A percentile compares a stretch with the other conserved stretches of the same genome.
These are phyloP conservation scores for Catharus fuscescens DNA, from an alignment of 2,113 vertebrate species.

Conservation along the genomic window DNA sequence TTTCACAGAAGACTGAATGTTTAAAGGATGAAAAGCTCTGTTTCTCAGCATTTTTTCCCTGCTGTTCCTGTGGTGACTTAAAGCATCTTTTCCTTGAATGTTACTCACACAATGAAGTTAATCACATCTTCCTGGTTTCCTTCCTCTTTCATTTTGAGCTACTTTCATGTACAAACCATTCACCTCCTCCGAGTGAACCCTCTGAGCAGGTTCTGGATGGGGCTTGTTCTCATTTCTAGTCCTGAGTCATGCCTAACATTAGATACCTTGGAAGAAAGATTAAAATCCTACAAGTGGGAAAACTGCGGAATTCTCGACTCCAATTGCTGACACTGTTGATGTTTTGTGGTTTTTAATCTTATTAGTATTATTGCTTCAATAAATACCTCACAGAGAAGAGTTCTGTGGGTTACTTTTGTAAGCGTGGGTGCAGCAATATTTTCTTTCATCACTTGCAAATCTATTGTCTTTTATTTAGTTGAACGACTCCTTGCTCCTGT, in stretches of 20 bases:
- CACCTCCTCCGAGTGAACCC: neutral
- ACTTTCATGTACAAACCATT: neutral
- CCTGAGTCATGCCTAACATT: neutral
- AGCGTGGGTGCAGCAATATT: neutral
- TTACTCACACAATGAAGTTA: neutral
- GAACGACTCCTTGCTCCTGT: constrained; percentile 3
- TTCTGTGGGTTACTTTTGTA: neutral
- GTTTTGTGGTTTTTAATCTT: constrained; percentile 32
- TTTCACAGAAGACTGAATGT: neutral
- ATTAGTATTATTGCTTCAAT: constrained; percentile 18
- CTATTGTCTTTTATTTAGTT: constrained; percentile 41
- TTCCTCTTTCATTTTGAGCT: constrained; percentile 3
- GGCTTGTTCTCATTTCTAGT: neutral
- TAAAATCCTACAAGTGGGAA: neutral
- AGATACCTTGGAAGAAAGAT: neutral
- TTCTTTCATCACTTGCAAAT: constrained; percentile 38
- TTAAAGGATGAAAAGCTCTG: neutral
- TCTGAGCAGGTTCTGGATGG: neutral
- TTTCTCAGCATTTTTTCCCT: neutral
- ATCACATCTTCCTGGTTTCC: neutral
- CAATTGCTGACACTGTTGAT: neutral
- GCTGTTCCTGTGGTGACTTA: neutral
- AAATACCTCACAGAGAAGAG: constrained; percentile 23
- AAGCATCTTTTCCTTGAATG: neutral
- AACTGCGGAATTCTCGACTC: neutral